Base-by-base conservation (phyloP, 2,113 vertebrate genomes). In the Sylvietta virens region DNA sequence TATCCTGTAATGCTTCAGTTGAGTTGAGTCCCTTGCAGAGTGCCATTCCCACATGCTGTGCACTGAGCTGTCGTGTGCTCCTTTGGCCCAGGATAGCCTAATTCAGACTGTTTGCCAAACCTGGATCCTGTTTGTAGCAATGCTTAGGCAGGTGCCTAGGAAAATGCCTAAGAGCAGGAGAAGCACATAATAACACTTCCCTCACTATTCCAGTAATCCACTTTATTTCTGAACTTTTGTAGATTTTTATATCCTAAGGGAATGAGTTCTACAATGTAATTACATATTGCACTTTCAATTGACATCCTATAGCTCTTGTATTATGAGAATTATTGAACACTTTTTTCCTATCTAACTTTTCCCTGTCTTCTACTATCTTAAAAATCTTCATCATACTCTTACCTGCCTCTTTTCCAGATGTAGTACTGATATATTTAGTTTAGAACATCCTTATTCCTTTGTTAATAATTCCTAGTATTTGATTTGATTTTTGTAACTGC, bases 221-320 rank as follows among this genome's bases (percentile, higher is more conserved):
- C 60, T 86, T 83, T 2, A 81, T 86, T 91, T 84, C 50, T 89
- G 81, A 89, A 71, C 60, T 30, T 62, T n/a, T 89, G 69, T 40
- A 84, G 67, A 64, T 53, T 67, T 88, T 67, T 64, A 37, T 71
- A 71, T 78, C 90, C 73, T 73, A 35, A 47, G 87, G 87, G 84
- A n/a, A 35, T 44, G 86, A 64, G 35, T 88, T 91, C 64, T 73
- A 27, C 72, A 81, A 40, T 65, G 64, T 89, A 91, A 95, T 95
- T 94, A 71, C 48, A 39, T 35, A 47, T 18, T 94, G 64, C 47
- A 84, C 17, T 92, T 92, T 92, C 81, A 64, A 87, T 87, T 81
- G 35, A 91, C 61, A 81, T 92, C 90, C 56, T 44, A 30, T 51
- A 50, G 90, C 79, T 86, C 62, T 80, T 80, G 35, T 92, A 45